Evolutionary conservation across 2,113 vertebrate genomes (phyloP).

Genomic region (Peromyscus leucopus): DNA sequence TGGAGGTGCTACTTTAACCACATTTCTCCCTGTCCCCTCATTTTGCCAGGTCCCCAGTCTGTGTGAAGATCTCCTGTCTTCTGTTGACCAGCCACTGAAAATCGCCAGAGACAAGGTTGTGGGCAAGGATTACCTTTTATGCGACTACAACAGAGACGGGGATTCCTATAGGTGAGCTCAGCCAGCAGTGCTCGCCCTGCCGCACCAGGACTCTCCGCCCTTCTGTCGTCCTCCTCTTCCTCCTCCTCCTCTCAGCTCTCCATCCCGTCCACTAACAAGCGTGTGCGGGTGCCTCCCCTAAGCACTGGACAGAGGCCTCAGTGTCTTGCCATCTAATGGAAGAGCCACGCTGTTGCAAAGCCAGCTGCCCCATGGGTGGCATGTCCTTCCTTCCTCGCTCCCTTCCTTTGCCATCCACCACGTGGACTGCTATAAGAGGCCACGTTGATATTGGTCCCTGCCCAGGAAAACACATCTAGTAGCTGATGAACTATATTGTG

Average conservation of each 20-base stretch:
- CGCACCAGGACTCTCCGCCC: accelerated
- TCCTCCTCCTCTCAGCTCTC: not conserved
- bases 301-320: not conserved
- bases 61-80: constrained; percentile 99
- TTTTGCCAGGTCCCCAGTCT: constrained; percentile 93
- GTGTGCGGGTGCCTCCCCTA: not conserved
- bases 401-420: not conserved
- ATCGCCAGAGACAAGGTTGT: constrained; percentile 98
- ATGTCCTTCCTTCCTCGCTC: not conserved
- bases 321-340: not conserved
- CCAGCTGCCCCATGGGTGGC: not conserved
- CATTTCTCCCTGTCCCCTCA: constrained; percentile 29
- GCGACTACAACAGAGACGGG: constrained; percentile 99
- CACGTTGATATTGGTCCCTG: not conserved
- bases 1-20: not conserved
- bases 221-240: not conserved
- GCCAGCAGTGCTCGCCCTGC: accelerated
- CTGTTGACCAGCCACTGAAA: constrained; percentile 99
- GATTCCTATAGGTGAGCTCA: constrained; percentile 96
- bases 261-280: not conserved
- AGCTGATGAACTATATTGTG: accelerated
- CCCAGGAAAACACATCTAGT: not conserved
- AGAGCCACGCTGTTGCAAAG: not conserved
- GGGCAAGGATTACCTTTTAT: constrained; percentile 98
- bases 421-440: not conserved